Evolutionary conservation across 1,140 invertebrate species (phyloP).

Genomic region (Pissodes strobi): DNA sequence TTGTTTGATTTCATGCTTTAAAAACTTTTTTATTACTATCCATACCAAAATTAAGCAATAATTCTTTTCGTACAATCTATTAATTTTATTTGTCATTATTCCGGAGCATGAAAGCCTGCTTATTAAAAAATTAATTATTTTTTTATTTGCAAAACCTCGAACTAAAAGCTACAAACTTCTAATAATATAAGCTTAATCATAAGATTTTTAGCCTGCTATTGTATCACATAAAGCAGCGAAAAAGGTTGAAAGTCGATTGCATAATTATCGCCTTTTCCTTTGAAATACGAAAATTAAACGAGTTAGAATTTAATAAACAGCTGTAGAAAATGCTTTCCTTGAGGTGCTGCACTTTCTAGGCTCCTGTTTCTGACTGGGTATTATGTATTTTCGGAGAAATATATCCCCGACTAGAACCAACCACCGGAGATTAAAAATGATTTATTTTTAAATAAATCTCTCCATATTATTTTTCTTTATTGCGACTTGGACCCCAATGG

Average conservation of each 20-base stretch:
- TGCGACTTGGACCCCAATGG: constrained; percentile 6
- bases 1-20: no score
- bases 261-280: constrained; percentile 4
- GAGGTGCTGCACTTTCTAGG: constrained; percentile 15
- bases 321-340: constrained; percentile 17
- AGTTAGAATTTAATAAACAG: constrained; percentile 13
- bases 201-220: background rate
- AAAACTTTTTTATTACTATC: no score
- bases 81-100: no score
- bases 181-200: no score
- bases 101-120: no score
- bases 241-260: constrained; percentile 4
- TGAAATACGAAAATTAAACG: constrained; percentile 9
- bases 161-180: no score
- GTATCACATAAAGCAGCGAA: background rate
- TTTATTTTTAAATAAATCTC: constrained; percentile 29
- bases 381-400: constrained; percentile 22
- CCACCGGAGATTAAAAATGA: constrained; percentile 23
- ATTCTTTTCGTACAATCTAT: no score
- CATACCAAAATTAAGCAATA: no score
- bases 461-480: constrained; percentile 26
- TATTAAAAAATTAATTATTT: no score
- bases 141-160: no score
- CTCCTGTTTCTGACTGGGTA: constrained; percentile 16
- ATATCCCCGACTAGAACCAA: constrained; percentile 16